Evolutionary conservation across 2,113 vertebrate genomes (phyloP).

Genomic region (Parus major): DNA sequence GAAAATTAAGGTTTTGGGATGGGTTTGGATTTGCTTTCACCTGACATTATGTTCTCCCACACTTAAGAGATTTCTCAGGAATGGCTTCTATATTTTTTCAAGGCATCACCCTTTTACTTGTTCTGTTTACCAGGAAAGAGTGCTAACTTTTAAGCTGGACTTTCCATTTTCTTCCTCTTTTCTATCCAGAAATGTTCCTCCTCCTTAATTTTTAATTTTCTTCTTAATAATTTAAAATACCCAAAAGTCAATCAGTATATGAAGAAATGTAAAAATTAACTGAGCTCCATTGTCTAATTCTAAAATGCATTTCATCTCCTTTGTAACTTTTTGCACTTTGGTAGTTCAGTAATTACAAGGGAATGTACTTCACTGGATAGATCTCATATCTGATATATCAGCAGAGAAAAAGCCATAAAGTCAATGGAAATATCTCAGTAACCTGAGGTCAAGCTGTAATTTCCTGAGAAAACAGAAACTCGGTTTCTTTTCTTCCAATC

Average conservation of each 20-base stretch:
- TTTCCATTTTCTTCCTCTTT: not conserved
- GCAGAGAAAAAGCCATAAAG: not conserved
- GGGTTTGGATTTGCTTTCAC: not conserved
- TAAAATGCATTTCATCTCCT: not conserved
- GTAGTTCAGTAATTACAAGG: not conserved
- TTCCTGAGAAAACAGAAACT: constrained; percentile 20
- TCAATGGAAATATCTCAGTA: not conserved
- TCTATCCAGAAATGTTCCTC: not conserved
- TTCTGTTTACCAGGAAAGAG: not conserved
- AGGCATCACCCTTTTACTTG: not conserved
- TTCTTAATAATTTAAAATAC: not conserved
- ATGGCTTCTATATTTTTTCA: not conserved
- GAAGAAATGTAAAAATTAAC: not conserved
- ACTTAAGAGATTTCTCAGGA: not conserved
- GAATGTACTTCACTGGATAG: not conserved
- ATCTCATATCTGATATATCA: not conserved
- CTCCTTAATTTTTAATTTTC: not conserved
- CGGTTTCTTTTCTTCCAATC: not conserved
- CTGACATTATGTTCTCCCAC: not conserved
- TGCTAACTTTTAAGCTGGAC: not conserved
- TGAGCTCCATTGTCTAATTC: not conserved
- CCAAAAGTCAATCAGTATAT: not conserved
- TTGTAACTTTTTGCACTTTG: not conserved
- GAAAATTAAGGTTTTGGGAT: not conserved
- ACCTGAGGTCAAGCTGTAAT: constrained; percentile 9